Evolutionary conservation across 2,888 invertebrate species (phyloP).

Genomic region (Amiota mariae): DNA sequence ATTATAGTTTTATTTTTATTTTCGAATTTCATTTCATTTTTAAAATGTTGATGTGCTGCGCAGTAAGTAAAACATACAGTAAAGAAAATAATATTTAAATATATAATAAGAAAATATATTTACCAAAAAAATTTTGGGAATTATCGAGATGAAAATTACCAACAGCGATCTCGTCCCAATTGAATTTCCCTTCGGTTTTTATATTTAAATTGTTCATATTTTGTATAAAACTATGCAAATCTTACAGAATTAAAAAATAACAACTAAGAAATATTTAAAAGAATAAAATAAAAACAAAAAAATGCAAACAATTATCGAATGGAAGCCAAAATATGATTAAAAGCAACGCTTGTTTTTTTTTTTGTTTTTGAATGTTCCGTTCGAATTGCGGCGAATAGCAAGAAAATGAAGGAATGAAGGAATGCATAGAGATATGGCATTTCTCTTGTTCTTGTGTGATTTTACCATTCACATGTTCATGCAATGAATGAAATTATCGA

Average conservation of each 20-base stretch:
- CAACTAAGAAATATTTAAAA: not conserved
- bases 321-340: not conserved
- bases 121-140: conserved; percentile 68
- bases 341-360: not conserved
- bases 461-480: not conserved
- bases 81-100: not conserved
- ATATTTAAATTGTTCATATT: not conserved
- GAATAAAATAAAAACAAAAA: not conserved
- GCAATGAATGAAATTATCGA: not conserved
- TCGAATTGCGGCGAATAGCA: conserved; percentile 10
- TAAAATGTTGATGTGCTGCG: conserved; percentile 47
- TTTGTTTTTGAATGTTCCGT: conserved; percentile 24
- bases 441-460: not conserved
- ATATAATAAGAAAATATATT: conserved; percentile 16
- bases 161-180: conserved; percentile 69
- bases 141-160: conserved; percentile 63
- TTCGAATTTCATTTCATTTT: conserved; percentile 36
- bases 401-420: conserved; percentile 3
- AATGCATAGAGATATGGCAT: not conserved
- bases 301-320: not conserved
- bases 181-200: conserved; percentile 40
- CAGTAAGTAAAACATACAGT: not conserved
- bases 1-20: conserved; percentile 43
- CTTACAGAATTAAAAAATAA: not conserved
- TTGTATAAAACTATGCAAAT: not conserved